Evolutionary conservation across 2,797 vertebrate species (phyloP).

Genomic region (Margarornis squamiger): DNA sequence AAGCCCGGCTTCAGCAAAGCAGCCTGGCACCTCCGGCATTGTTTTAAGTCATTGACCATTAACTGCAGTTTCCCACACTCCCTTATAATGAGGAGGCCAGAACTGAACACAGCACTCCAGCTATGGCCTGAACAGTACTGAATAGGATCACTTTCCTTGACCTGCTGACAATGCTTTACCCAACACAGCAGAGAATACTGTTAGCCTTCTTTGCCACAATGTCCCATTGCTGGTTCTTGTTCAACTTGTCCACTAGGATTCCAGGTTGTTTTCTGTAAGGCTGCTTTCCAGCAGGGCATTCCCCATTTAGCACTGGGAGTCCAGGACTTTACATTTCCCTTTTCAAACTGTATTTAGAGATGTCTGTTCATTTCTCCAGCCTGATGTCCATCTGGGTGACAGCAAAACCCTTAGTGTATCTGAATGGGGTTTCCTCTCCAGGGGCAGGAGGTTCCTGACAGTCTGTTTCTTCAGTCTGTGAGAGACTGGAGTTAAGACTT

Average conservation of each 20-base stretch:
- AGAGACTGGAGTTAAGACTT: background rate
- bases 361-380: background rate
- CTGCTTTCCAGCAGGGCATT: background rate
- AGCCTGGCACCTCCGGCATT: background rate
- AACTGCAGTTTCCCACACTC: background rate
- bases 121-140: background rate
- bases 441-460: background rate
- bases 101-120: background rate
- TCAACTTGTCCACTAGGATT: background rate
- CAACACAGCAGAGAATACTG: background rate
- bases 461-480: background rate
- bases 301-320: background rate
- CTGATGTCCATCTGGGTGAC: background rate
- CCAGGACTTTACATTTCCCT: background rate
- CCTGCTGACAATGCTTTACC: background rate
- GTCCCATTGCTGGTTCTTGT: background rate
- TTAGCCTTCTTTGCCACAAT: background rate
- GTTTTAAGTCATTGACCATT: background rate
- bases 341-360: background rate
- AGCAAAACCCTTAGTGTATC: background rate
- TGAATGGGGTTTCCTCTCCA: background rate
- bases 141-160: background rate
- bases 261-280: background rate
- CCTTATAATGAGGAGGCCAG: background rate
- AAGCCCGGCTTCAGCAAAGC: background rate